These are phyloP conservation scores for Oithona nana DNA, from an alignment of 2,888 invertebrate species.

Conservation along the genomic window DNA sequence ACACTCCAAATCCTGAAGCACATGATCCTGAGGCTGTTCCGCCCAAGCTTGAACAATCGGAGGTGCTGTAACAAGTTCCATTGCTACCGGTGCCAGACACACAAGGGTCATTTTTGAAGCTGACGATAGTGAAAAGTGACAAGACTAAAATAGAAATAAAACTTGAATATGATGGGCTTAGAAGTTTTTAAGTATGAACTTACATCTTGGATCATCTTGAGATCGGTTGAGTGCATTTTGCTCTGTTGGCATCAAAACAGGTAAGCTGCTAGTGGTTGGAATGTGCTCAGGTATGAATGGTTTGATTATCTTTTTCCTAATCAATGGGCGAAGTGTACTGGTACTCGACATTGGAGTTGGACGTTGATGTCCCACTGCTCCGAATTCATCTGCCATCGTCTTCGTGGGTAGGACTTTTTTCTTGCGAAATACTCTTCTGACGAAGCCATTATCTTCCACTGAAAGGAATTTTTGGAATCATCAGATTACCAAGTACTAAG, in stretches of 20 bases:
- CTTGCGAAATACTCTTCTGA: neutral
- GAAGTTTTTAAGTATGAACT: slow-evolving; percentile 1
- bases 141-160: slow-evolving; percentile 38
- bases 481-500: too few relatives aligned
- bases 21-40: slow-evolving; percentile 46
- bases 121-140: slow-evolving; percentile 56
- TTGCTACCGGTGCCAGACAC: slow-evolving; percentile 53
- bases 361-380: too few relatives aligned
- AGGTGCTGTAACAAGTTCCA: slow-evolving; percentile 54
- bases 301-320: neutral
- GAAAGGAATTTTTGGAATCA: too few relatives aligned
- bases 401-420: neutral
- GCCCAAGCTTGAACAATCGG: slow-evolving; percentile 45
- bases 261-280: neutral
- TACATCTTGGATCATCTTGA: slow-evolving; percentile 11
- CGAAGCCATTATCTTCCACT: too few relatives aligned
- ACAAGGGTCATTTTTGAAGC: slow-evolving; percentile 56
- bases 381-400: neutral
- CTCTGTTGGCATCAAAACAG: neutral
- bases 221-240: neutral
- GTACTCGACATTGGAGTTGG: too few relatives aligned
- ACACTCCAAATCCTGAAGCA: slow-evolving; percentile 50
- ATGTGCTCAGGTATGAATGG: neutral
- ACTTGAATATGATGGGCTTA: neutral
- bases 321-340: too few relatives aligned